phyloP scores from a whole-genome alignment of 2,797 vertebrate genomes.

The Pipistrellus pipistrellus region DNA sequence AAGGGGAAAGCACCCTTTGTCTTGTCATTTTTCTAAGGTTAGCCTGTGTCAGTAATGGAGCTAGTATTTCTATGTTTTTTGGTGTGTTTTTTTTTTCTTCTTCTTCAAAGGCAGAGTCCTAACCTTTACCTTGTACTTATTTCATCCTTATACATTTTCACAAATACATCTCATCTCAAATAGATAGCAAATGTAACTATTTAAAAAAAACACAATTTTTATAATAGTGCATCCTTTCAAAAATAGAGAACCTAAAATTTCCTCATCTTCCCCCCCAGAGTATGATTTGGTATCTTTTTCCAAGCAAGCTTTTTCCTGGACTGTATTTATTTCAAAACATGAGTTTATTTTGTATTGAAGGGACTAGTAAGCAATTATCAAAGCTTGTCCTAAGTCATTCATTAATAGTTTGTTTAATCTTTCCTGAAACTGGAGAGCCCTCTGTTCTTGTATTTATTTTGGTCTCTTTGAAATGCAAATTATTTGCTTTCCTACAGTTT shows the following conservation, averaged over 20 bases:
- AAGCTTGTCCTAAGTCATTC: constrained; percentile 84
- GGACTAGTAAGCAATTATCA: constrained; percentile 77
- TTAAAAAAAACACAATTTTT: not conserved
- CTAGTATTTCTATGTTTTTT: not conserved
- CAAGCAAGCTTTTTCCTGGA: constrained; percentile 45
- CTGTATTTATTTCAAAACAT: constrained; percentile 72
- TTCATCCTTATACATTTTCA: not conserved
- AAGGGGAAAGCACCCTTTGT: not conserved
- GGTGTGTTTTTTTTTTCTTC: not conserved
- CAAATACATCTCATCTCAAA: not conserved
- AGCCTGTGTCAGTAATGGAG: not conserved
- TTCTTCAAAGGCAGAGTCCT: not conserved
- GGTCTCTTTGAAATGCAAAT: constrained; percentile 85
- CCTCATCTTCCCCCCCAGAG: not conserved
- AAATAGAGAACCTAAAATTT: not conserved
- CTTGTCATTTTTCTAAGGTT: constrained; percentile 22
- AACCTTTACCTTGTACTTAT: not conserved
- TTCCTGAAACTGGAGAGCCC: constrained; percentile 63
- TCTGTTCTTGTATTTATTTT: constrained; percentile 72
- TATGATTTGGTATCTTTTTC: constrained; percentile 38
- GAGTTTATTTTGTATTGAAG: constrained; percentile 72
- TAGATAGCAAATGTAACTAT: constrained; percentile 8
- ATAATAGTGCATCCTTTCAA: constrained; percentile 30
- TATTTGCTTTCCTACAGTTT: constrained; percentile 62
- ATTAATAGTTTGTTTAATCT: constrained; percentile 80